These are phyloP conservation scores for Lepidocyrtoides sp. DNA, from an alignment of 2,888 invertebrate genomes.

Conservation along the genomic window DNA sequence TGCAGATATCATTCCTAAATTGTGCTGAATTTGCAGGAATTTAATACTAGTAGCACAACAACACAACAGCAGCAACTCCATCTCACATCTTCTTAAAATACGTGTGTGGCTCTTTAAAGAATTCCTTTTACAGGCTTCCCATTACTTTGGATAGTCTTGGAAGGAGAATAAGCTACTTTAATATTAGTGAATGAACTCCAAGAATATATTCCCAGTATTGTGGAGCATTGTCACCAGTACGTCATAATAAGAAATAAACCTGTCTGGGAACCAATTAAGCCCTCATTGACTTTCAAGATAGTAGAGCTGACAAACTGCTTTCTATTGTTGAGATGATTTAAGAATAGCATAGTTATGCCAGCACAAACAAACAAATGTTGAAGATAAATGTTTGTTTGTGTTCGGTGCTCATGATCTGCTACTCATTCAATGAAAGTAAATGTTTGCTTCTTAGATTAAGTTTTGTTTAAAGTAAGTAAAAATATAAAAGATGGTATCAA, in stretches of 20 bases:
- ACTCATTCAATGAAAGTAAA: constrained; percentile 47
- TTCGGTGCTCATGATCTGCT: constrained; percentile 43
- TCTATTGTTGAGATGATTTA: neutral
- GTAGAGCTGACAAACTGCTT: neutral
- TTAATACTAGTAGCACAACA: too few species aligned
- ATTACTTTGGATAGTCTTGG: too few species aligned
- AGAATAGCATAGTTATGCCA: too few species aligned
- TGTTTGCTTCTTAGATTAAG: constrained; percentile 56
- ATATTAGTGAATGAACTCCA: constrained; percentile 22
- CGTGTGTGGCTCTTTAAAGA: too few species aligned
- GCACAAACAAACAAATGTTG: neutral
- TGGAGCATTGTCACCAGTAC: neutral
- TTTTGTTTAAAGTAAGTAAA: constrained; percentile 37
- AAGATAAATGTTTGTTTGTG: neutral
- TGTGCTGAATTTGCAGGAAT: too few species aligned
- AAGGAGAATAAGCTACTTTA: too few species aligned
- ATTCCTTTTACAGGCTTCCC: too few species aligned
- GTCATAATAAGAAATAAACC: constrained; percentile 45
- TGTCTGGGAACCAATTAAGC: constrained; percentile 67
- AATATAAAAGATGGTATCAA: neutral
- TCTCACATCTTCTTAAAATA: too few species aligned
- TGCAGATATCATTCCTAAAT: too few species aligned
- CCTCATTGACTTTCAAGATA: constrained; percentile 50
- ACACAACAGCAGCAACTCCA: too few species aligned
- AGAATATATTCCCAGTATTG: neutral